These are phyloP conservation scores for Cylindroiulus punctatus DNA, from an alignment of 2,888 invertebrate species.

Conservation along the genomic window DNA sequence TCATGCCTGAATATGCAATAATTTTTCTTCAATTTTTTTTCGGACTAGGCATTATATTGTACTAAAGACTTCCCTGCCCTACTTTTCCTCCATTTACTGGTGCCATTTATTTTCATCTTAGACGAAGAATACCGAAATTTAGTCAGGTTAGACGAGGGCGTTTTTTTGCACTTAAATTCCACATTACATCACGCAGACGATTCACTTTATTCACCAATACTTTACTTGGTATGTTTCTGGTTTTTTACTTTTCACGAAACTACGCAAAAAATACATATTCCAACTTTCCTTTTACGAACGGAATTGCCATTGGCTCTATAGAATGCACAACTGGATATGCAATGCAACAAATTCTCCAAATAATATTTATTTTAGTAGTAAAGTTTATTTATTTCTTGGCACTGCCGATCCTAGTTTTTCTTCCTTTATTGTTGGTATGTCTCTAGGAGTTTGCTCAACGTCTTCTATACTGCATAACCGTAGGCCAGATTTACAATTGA, in stretches of 20 bases:
- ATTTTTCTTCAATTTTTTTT: not conserved
- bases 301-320: not conserved
- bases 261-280: not conserved
- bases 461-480: too few species aligned
- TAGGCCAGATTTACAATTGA: too few species aligned
- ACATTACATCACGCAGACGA: conserved; percentile 24
- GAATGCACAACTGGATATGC: not conserved
- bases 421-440: not conserved
- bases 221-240: not conserved
- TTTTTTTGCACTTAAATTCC: conserved; percentile 44
- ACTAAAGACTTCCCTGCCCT: not conserved
- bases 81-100: not conserved
- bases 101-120: conserved; percentile 31
- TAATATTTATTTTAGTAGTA: not conserved
- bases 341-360: not conserved
- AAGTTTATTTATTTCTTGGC: not conserved
- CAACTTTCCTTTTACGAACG: not conserved
- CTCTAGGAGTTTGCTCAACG: too few species aligned
- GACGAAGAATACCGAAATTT: not conserved
- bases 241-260: not conserved
- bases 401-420: not conserved
- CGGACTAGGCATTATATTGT: not conserved
- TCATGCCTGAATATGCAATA: not conserved
- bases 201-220: not conserved
- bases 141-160: conserved; percentile 21